A percentile compares a stretch with the other conserved stretches of the same genome.
Conservation (phyloP, 2,888 invertebrate genomes). For the Pecten maximus region DNA sequence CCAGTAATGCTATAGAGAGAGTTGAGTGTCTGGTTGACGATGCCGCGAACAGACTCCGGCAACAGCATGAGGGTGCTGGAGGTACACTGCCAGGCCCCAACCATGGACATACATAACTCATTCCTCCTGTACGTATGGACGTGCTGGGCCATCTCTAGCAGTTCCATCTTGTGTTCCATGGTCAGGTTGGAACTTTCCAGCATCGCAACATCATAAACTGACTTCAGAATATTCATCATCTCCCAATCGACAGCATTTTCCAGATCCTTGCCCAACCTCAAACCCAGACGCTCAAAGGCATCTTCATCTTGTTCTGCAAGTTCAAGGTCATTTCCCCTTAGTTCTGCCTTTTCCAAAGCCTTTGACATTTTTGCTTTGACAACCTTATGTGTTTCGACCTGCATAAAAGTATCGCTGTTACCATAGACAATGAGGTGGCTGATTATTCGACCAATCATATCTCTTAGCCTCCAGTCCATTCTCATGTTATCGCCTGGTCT, state of each 20-base stretch:
- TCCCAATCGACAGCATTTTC: not conserved
- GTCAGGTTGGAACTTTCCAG: not conserved
- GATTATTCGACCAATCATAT: not conserved
- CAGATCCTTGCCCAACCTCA: not conserved
- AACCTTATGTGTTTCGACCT: not conserved
- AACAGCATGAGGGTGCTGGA: not conserved
- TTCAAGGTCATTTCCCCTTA: not conserved
- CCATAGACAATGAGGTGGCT: not conserved
- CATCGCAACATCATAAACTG: not conserved
- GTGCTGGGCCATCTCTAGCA: not conserved
- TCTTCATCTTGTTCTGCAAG: not conserved
- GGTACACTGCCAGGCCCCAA: slow-evolving; percentile 27
- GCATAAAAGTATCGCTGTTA: not conserved
- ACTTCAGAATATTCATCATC: not conserved
- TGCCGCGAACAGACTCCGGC: not conserved
- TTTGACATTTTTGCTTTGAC: not conserved
- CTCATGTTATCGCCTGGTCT: not conserved
- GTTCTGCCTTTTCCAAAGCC: not conserved
- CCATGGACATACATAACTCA: not conserved
- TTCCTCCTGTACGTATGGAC: not conserved
- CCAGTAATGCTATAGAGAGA: not conserved
- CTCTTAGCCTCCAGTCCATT: slow-evolving; percentile 16
- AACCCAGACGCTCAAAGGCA: slow-evolving; percentile 2
- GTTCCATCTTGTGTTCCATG: not conserved
- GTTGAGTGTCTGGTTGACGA: slow-evolving; percentile 24